phyloP scores from a whole-genome alignment of 2,797 vertebrate species.

The Neosilurus hyrtlii region DNA sequence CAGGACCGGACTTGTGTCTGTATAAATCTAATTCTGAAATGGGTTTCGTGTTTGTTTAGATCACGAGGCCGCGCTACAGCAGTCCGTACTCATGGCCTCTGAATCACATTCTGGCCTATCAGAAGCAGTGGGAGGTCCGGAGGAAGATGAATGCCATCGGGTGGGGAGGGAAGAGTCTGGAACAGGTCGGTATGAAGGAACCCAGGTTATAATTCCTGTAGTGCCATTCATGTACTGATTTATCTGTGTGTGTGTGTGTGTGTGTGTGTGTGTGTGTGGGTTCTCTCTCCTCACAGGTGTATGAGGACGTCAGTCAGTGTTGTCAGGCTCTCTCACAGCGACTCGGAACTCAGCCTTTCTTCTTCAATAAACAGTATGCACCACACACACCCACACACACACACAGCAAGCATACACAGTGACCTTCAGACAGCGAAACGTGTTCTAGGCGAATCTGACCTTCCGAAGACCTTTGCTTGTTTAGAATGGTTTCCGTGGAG shows the following conservation, averaged over 20 bases:
- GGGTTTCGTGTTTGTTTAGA: conserved; percentile 68
- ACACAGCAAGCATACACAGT: not conserved
- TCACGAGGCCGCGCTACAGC: conserved; percentile 89
- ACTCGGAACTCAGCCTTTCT: conserved; percentile 89
- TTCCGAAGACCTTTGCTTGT: not conserved
- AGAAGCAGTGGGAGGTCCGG: conserved; percentile 95
- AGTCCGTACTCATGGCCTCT: conserved; percentile 97
- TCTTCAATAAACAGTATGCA: conserved; percentile 92
- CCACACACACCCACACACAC: not conserved
- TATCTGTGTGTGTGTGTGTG: not conserved
- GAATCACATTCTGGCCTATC: conserved; percentile 87
- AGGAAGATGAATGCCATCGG: conserved; percentile 96
- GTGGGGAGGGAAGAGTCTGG: conserved; percentile 88
- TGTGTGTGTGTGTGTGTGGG: not conserved
- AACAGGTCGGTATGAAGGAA: conserved; percentile 78
- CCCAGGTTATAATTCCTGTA: not conserved
- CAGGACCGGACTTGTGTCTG: not conserved
- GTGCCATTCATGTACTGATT: not conserved
- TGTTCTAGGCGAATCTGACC: not conserved
- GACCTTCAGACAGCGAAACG: not conserved
- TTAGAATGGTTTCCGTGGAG: not conserved
- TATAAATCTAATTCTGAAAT: not conserved
- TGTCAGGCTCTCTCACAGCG: conserved; percentile 95
- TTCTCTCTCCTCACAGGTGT: conserved; percentile 75
- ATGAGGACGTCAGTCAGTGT: conserved; percentile 95